Evolutionary conservation across 2,113 vertebrate genomes (phyloP).

Genomic region (Neodontobutis hainanensis): DNA sequence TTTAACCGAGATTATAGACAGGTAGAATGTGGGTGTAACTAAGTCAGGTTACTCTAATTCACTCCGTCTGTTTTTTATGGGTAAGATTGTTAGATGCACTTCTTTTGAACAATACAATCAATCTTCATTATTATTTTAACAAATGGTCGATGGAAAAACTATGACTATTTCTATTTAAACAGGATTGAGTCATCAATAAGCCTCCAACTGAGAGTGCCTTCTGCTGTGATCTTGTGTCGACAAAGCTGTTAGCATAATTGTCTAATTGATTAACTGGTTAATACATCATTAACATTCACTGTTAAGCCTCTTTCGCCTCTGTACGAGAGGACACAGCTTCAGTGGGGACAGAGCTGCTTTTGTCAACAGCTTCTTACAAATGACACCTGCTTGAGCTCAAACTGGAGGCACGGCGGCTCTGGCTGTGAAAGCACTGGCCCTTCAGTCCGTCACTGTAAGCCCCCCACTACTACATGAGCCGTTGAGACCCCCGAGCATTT

Average conservation of each 20-base stretch:
- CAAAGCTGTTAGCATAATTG: slow-evolving; percentile 15
- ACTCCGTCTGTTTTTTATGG: no score
- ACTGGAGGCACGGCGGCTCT: slow-evolving; percentile 37
- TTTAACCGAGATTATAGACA: no score
- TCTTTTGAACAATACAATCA: no score
- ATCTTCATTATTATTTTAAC: not conserved
- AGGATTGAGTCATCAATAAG: not conserved
- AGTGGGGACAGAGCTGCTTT: slow-evolving; percentile 17
- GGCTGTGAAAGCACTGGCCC: slow-evolving; percentile 31
- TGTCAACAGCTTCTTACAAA: slow-evolving; percentile 16
- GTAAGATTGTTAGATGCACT: no score
- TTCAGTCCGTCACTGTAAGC: slow-evolving; percentile 26
- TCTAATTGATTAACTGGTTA: slow-evolving; percentile 18
- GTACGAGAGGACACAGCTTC: slow-evolving; percentile 13
- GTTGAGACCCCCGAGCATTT: slow-evolving; percentile 20
- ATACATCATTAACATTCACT: slow-evolving; percentile 15
- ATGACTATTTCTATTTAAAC: slow-evolving; percentile 4
- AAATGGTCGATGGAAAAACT: not conserved
- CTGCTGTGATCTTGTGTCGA: slow-evolving; percentile 9
- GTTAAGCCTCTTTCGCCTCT: not conserved
- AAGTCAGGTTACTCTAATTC: no score
- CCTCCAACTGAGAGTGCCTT: not conserved
- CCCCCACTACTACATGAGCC: slow-evolving; percentile 10
- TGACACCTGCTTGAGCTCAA: slow-evolving; percentile 37
- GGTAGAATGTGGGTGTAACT: no score